Percentiles rank a stretch among this genome's conserved stretches.
Evolutionary conservation across 2,797 vertebrate genomes (phyloP).

Genomic region (Oryzias sinensis): DNA sequence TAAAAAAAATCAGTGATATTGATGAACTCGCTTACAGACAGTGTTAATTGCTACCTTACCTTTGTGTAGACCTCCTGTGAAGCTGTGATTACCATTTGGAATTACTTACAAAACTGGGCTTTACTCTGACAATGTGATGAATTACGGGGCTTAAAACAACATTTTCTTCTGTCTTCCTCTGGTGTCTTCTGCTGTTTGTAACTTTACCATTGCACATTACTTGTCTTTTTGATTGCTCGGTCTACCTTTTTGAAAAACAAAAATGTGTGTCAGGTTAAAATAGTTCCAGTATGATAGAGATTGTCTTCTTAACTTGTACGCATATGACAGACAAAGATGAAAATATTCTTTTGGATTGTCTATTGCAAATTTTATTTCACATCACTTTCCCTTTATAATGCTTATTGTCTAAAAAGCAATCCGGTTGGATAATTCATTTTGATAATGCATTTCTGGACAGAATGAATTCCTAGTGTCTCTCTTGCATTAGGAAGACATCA

Average conservation of each 20-base stretch:
- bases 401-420: conserved; percentile 75
- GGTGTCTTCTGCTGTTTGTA: conserved; percentile 22
- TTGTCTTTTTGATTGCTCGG: conserved; percentile 6
- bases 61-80: conserved; percentile 30
- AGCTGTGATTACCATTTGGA: conserved; percentile 53
- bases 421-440: conserved; percentile 66
- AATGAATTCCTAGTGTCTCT: conserved; percentile 40
- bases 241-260: conserved; percentile 12
- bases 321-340: conserved; percentile 24
- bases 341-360: conserved; percentile 51
- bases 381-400: conserved; percentile 59
- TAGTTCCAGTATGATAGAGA: conserved; percentile 31
- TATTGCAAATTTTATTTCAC: conserved; percentile 52
- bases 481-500: conserved; percentile 63
- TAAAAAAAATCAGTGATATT: conserved; percentile 21
- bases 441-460: conserved; percentile 52
- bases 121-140: conserved; percentile 54
- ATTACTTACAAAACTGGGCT: conserved; percentile 47
- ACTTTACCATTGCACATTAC: conserved; percentile 11
- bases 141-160: conserved; percentile 45
- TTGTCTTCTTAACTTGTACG: conserved; percentile 14
- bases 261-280: conserved; percentile 19
- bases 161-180: conserved; percentile 30
- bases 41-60: conserved; percentile 32
- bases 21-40: conserved; percentile 31